Percentiles rank a stretch among this genome's conserved stretches.
These are phyloP conservation scores for Myotis brandtii DNA, from an alignment of 2,113 vertebrate genomes.

Conservation along the genomic window DNA sequence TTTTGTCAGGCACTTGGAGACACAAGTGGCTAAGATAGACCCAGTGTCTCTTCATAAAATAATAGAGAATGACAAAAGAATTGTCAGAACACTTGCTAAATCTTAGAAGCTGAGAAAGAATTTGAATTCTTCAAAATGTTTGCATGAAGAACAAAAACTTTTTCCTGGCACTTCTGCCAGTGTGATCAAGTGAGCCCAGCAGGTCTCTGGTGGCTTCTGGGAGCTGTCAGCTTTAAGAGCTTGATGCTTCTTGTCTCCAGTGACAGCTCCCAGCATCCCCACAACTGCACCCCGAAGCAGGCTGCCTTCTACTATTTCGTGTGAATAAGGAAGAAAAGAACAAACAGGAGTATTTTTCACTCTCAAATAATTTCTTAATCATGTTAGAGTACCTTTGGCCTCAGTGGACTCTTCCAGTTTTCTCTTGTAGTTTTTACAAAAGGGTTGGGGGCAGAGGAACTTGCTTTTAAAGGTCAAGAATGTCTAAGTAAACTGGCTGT, in stretches of 20 bases:
- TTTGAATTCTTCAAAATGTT: background rate
- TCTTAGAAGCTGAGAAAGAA: constrained; percentile 44
- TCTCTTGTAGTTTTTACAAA: background rate
- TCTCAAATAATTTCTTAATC: constrained; percentile 15
- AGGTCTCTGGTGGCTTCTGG: background rate
- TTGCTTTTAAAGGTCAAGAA: constrained; percentile 5
- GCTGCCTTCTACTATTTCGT: background rate
- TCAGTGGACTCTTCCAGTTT: background rate
- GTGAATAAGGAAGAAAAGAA: constrained; percentile 24
- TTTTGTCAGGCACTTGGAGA: background rate
- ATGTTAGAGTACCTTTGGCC: background rate
- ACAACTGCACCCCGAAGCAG: background rate
- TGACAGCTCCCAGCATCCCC: background rate
- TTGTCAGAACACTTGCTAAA: constrained; percentile 31
- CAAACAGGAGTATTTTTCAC: background rate
- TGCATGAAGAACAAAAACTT: constrained; percentile 28
- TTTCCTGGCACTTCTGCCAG: constrained; percentile 7
- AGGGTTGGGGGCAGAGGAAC: background rate
- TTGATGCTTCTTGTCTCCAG: background rate
- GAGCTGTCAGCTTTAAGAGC: constrained; percentile 24
- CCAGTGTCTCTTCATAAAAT: background rate
- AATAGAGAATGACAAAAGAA: background rate
- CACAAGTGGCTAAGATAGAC: background rate
- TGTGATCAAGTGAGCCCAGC: constrained; percentile 47
- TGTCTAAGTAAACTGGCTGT: constrained; percentile 10